Percentiles rank a stretch among this genome's conserved stretches.
phyloP scores from a whole-genome alignment of 2,797 vertebrate species.

The Echeneis naucrates region DNA sequence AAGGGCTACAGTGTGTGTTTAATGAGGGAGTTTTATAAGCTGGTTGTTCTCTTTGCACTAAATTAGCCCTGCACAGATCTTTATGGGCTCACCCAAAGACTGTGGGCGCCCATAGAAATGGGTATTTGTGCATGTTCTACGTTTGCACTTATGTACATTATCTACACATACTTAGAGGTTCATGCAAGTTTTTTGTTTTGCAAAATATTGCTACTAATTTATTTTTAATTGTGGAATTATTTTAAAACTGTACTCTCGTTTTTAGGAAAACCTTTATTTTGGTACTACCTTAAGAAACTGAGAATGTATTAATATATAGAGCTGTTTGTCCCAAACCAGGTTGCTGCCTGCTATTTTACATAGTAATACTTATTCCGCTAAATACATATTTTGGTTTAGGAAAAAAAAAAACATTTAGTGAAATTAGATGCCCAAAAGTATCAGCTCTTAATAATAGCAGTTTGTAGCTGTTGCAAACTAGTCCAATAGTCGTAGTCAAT shows the following conservation, averaged over 20 bases:
- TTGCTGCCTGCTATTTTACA: no score
- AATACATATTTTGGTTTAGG: background rate
- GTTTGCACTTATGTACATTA: background rate
- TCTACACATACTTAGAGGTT: background rate
- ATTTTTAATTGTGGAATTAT: background rate
- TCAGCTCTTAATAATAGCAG: background rate
- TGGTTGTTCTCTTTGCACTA: constrained; percentile 39
- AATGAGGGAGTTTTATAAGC: constrained; percentile 60
- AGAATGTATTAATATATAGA: no score
- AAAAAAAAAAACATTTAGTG: background rate
- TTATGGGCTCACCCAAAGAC: constrained; percentile 29
- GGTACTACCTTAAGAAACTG: no score
- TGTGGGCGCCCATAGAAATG: constrained; percentile 5
- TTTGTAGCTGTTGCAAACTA: no score
- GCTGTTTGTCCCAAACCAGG: background rate
- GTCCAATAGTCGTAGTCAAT: no score
- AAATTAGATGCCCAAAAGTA: background rate
- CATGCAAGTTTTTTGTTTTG: background rate
- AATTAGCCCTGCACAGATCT: constrained; percentile 44
- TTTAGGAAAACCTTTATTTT: no score
- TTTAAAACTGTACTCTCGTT: background rate
- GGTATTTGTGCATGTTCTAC: constrained; percentile 4
- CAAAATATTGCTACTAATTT: background rate
- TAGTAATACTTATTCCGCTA: background rate
- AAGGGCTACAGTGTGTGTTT: constrained; percentile 41